Evolutionary conservation across 2,113 vertebrate genomes (phyloP).

Genomic region (Muntiacus reevesi): DNA sequence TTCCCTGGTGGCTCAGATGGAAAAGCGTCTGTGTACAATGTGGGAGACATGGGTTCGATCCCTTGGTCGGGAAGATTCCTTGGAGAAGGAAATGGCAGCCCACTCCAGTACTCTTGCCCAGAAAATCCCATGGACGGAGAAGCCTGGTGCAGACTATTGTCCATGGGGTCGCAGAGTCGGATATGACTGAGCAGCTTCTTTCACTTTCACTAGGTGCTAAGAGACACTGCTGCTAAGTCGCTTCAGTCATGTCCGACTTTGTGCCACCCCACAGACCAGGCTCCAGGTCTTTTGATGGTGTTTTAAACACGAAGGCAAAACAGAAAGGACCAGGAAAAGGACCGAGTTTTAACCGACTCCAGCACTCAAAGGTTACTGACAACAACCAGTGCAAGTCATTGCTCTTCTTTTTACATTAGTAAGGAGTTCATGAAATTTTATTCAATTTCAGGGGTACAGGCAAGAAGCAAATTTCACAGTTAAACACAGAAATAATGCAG

Average conservation of each 20-base stretch:
- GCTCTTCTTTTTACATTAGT: constrained; percentile 10
- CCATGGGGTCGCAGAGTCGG: no score
- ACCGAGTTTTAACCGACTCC: not conserved
- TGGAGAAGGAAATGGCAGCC: no score
- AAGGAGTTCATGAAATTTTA: constrained; percentile 52
- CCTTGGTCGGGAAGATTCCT: no score
- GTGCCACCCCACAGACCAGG: not conserved
- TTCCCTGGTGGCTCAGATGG: no score
- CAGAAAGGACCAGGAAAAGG: not conserved
- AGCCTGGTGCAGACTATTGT: no score
- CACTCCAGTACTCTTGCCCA: no score
- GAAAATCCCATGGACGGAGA: no score
- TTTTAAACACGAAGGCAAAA: not conserved
- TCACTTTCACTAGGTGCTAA: not conserved
- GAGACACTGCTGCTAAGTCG: not conserved
- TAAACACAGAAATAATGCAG: constrained; percentile 11
- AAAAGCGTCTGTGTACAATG: no score
- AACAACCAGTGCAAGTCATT: not conserved
- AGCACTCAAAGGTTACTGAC: not conserved
- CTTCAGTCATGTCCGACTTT: not conserved
- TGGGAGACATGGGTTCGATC: no score
- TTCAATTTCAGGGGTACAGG: constrained; percentile 48
- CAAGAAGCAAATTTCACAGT: constrained; percentile 40
- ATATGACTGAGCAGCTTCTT: no score
- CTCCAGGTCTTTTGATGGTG: not conserved